Evolutionary conservation across 2,113 vertebrate species (phyloP), one percentile per base, ranked within the genome.

Genomic region (Saimiri boliviensis): DNA sequence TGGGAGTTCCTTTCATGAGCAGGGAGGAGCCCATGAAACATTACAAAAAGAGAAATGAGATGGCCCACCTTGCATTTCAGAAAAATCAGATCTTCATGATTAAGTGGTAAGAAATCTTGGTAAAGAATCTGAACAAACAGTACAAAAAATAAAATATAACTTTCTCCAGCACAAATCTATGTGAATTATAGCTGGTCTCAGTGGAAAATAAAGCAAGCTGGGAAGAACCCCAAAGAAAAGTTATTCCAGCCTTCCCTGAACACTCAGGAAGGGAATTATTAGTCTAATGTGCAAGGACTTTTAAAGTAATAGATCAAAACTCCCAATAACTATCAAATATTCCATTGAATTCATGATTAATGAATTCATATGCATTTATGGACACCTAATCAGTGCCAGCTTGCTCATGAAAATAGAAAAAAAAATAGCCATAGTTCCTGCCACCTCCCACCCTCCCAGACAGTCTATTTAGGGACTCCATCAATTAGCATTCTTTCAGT

Each of bases 81-180:
- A 79, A 91, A 77, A 25, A 37, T 86, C 58, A 86, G 35, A 37
- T 77, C 42, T 56, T 49, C 68, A 30, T 60, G 60, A n/a, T 45
- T 60, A 86, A 23, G 17, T 68, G 52, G 35, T 45, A 79, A 88
- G 77, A 66, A 60, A 54, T 74, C 79, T 45, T 85, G 32, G 20
- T 58, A 91, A 86, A 85, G 73, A 73, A 86, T 89, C 86, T 79
- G 83, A 93, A 79, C 42, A 42, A 88, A 83, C 40, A 87, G 71
- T 70, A 79, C 92, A 93, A 86, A 96, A 97, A 96, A 85, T 97
- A 95, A 94, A 93, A 79, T 73, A 86, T 20, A 25, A 89, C 90
- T 93, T 93, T 86, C 45, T 93, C 37, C 52, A 93, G 37, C 45
- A 35, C n/a, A 93, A 86, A 93, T 74, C 77, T 54, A 77, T 83